A percentile compares a stretch with the other conserved stretches of the same genome.
Evolutionary conservation across 2,797 vertebrate species (phyloP).

Genomic region (Dipus sagitta): DNA sequence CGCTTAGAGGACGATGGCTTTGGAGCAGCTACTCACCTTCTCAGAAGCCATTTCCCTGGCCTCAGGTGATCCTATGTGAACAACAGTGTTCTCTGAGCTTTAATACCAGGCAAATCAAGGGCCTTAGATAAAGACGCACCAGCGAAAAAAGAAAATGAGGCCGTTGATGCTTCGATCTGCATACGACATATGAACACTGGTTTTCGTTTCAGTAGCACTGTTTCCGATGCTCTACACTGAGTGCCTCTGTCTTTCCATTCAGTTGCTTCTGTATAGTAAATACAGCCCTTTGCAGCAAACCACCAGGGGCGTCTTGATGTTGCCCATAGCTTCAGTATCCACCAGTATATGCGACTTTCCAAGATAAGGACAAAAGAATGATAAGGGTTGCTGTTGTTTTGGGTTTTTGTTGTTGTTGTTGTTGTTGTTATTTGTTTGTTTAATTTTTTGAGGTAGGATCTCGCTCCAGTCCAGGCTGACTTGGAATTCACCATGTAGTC

Average conservation of each 20-base stretch:
- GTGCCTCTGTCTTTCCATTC: not conserved
- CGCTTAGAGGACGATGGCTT: not conserved
- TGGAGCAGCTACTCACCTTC: not conserved
- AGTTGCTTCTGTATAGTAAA: not conserved
- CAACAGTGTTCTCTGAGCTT: not conserved
- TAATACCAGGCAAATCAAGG: not conserved
- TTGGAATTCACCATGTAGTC: too few relatives aligned
- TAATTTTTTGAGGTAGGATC: too few relatives aligned
- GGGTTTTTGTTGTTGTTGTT: not conserved
- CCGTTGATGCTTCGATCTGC: not conserved
- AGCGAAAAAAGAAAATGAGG: not conserved
- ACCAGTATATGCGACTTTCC: not conserved
- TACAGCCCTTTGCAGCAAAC: not conserved
- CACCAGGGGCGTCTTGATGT: not conserved
- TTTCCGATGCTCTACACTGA: not conserved
- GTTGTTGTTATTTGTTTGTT: too few relatives aligned
- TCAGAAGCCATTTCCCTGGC: not conserved
- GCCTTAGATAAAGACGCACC: not conserved
- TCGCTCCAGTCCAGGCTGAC: too few relatives aligned
- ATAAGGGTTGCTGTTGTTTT: not conserved
- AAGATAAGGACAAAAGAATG: constrained; percentile 26
- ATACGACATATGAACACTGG: rapidly evolving
- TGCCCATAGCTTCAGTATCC: not conserved
- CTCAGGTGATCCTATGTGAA: not conserved
- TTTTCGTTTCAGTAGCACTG: not conserved